Base-by-base conservation (phyloP, 2,888 invertebrate genomes). In the Ennomos erosarius region DNA sequence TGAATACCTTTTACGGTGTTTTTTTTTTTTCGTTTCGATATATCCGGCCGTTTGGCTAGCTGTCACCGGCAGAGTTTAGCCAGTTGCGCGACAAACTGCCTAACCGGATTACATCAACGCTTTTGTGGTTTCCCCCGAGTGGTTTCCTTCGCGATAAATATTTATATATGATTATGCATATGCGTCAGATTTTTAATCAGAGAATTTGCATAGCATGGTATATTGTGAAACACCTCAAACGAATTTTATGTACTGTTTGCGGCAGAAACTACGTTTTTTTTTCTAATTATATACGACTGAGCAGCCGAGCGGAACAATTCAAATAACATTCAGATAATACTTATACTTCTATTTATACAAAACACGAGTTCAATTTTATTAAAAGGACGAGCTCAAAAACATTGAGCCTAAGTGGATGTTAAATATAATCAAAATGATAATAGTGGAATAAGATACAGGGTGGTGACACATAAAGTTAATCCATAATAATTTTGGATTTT, bases 51-150 rank as follows among this genome's bases (percentile, higher is more conserved):
- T 63, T 16, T 70, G 68, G 59, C 63, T 64, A 70, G 64, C 75
- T 80, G 80, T 78, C 81, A 75, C 65, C 37, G 56, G 62, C 81
- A 78, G 74, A 53, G 69, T 69, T 74, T 79, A 71, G 68, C 73
- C 74, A 77, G 75, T 71, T 71, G 73, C 71, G 80, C 79, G 80
- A 69, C 76, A 82, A 79, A 75, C 81, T 80, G 75, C 78, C 71
- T 80, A 80, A 84, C 78, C 78, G 73, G 80, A 84, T 84, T 82
- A 84, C 75, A 78, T 70, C 75, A 68, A 73, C 74, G 79, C 77
- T 79, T 78, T 35, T 82, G 82, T 73, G 79, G 79, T 79, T 78
- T 71, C 68, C 65, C 68, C 67, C 68, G 70, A 71, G 65, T 67
- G 65, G 70, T 67, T 67, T n/a, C n/a, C 67, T 68, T 68, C 68